These are phyloP conservation scores for Sus cebifrons DNA, from an alignment of 2,797 vertebrate species.

Conservation along the genomic window DNA sequence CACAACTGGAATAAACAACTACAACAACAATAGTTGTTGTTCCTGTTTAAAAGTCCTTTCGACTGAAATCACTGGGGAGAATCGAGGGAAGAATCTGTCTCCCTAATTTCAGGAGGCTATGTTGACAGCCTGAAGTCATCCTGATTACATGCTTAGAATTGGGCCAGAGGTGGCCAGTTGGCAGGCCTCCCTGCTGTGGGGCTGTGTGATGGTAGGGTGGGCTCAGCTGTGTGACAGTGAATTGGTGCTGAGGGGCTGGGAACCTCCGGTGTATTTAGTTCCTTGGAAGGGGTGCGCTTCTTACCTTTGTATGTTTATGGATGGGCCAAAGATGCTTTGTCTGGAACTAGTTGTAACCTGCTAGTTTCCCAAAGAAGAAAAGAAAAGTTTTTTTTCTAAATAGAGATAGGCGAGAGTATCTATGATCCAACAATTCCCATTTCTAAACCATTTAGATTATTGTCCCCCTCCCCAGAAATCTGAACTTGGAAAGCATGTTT, in stretches of 20 bases:
- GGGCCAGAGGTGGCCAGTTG: neutral
- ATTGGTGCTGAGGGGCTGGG: neutral
- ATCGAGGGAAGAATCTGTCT: neutral
- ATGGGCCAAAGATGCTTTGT: neutral
- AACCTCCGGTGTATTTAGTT: neutral
- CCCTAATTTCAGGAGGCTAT: neutral
- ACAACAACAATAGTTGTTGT: neutral
- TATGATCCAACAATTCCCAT: neutral
- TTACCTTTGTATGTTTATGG: neutral
- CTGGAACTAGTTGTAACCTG: neutral
- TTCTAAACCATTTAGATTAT: constrained; percentile 22
- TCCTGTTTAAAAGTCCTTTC: neutral
- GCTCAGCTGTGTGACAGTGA: neutral
- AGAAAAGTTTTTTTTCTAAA: neutral
- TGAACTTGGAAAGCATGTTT: constrained; percentile 34
- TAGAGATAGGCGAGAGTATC: neutral
- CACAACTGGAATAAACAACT: no score
- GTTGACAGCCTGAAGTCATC: neutral
- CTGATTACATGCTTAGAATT: neutral
- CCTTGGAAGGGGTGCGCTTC: neutral
- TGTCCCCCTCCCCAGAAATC: neutral
- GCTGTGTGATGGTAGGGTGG: neutral
- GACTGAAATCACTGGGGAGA: neutral
- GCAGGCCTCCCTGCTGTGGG: accelerated
- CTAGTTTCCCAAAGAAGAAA: neutral